Conservation (phyloP, 2,888 invertebrate genomes). For the Chrysolina oricalcia region DNA sequence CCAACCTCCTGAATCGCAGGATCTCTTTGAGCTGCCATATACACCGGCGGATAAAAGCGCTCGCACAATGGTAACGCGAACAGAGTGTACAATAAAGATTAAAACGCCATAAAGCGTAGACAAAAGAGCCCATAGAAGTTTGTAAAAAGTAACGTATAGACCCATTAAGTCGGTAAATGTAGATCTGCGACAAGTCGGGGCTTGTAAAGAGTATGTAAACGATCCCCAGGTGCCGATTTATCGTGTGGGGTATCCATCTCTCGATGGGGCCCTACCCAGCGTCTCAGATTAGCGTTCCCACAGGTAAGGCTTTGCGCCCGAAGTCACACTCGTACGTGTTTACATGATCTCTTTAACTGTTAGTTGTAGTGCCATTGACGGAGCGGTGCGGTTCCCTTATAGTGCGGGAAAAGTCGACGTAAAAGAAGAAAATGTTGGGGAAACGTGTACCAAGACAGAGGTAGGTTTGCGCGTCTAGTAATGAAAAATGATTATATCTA, state of each 20-base stretch:
- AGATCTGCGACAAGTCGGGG: slow-evolving; percentile 55
- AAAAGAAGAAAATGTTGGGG: too few relatives aligned
- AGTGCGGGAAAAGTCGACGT: background rate
- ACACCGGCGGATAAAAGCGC: slow-evolving; percentile 44
- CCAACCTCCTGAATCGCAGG: slow-evolving; percentile 25
- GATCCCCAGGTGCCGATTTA: slow-evolving; percentile 57
- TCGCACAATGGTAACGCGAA: slow-evolving; percentile 40
- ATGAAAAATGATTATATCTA: too few relatives aligned
- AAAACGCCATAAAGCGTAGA: slow-evolving; percentile 57
- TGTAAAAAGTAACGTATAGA: slow-evolving; percentile 60
- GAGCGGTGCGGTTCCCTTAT: slow-evolving; percentile 24
- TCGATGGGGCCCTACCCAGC: slow-evolving; percentile 53
- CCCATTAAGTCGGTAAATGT: slow-evolving; percentile 60
- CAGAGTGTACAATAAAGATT: slow-evolving; percentile 57
- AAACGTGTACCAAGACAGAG: too few relatives aligned
- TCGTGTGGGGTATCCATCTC: slow-evolving; percentile 58
- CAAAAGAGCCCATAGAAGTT: slow-evolving; percentile 59
- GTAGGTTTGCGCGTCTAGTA: too few relatives aligned
- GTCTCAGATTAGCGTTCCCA: slow-evolving; percentile 58
- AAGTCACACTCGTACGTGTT: slow-evolving; percentile 55
- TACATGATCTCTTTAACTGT: slow-evolving; percentile 56
- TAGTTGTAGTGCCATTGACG: slow-evolving; percentile 34
- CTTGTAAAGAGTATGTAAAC: slow-evolving; percentile 55
- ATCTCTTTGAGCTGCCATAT: slow-evolving; percentile 51
- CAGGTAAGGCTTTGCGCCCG: slow-evolving; percentile 51